phyloP scores from a whole-genome alignment of 2,113 vertebrate species.

The Macrotus californicus region DNA sequence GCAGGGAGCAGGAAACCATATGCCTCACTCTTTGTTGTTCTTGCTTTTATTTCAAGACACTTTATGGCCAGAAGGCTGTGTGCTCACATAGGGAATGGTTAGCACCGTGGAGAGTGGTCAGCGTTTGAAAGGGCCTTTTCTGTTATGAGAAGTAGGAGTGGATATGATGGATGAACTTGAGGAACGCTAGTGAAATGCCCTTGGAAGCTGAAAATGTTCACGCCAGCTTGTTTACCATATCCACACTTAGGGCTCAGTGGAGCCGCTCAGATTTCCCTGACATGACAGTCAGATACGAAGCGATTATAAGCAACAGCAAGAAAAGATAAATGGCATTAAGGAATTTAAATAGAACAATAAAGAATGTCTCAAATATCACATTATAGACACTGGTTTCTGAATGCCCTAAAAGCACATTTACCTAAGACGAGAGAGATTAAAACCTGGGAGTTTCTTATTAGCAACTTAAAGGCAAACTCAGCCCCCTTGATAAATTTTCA shows the following conservation, averaged over 20 bases:
- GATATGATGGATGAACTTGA: not conserved
- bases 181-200: not conserved
- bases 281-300: not conserved
- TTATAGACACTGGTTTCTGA: not conserved
- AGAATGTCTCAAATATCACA: not conserved
- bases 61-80: not conserved
- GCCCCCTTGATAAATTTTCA: not conserved
- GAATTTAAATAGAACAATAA: constrained; percentile 22
- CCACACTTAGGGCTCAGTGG: not conserved
- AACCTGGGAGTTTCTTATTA: constrained; percentile 36
- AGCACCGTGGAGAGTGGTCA: not conserved
- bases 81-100: not conserved
- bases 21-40: not conserved
- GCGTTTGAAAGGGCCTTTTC: not conserved
- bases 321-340: not conserved
- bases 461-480: constrained; percentile 6
- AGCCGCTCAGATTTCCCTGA: not conserved
- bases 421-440: not conserved
- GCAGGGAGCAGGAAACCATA: not conserved
- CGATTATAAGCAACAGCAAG: not conserved
- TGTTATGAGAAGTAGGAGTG: not conserved
- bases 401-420: constrained; percentile 24
- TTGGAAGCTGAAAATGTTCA: not conserved
- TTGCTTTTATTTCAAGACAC: not conserved
- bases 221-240: not conserved